phyloP scores from a whole-genome alignment of 2,797 vertebrate species.

The Hemibagrus guttatus region DNA sequence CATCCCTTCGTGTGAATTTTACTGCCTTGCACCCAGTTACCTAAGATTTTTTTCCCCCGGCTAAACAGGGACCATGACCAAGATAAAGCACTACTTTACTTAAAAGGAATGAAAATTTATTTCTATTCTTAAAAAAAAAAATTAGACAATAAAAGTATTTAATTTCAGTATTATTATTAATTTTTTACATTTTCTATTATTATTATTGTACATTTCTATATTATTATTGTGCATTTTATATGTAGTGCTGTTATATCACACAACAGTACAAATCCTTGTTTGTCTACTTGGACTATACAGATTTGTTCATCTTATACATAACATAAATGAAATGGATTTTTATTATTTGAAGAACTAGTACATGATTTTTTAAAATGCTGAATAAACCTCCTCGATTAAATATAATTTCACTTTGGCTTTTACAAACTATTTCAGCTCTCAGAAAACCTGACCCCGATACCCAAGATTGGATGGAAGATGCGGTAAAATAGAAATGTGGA shows the following conservation, averaged over 20 bases:
- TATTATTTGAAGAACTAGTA: neutral
- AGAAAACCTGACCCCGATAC: neutral
- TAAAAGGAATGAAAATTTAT: neutral
- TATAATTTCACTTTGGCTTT: neutral
- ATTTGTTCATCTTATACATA: neutral
- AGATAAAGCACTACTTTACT: neutral
- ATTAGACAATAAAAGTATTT: neutral
- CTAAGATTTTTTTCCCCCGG: neutral
- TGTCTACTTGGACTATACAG: neutral
- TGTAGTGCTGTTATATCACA: neutral
- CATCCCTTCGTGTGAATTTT: neutral
- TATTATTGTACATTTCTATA: too few relatives aligned
- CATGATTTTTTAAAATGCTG: neutral
- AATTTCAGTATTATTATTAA: neutral
- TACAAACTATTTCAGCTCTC: neutral
- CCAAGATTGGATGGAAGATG: neutral
- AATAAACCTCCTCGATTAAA: neutral
- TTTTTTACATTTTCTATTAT: too few relatives aligned
- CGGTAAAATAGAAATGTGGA: neutral
- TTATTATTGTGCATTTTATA: too few relatives aligned
- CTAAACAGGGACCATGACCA: neutral
- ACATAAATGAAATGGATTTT: neutral
- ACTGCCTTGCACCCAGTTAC: neutral
- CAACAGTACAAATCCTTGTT: neutral
- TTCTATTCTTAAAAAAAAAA: neutral